Conservation (phyloP, 30 jellyfish, hydroid and myxozoan genomes). For the Turritopsis rubra region DNA sequence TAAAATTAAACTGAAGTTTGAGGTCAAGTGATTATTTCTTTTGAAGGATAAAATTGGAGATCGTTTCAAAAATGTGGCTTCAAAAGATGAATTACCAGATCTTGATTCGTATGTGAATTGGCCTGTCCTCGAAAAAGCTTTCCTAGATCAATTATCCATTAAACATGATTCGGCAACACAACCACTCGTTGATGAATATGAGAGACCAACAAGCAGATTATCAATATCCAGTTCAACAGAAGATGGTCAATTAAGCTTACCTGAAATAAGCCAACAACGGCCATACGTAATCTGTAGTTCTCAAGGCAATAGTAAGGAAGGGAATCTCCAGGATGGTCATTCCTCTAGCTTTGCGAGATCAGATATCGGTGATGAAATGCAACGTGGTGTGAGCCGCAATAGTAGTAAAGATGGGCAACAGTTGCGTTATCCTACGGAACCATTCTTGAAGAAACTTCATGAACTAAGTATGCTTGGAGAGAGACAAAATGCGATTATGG, state of each 20-base stretch:
- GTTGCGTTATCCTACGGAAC: conserved; percentile 16
- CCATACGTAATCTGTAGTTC: background rate
- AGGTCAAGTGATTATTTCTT: background rate
- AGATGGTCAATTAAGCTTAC: background rate
- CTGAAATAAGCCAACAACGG: background rate
- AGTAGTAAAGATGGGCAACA: background rate
- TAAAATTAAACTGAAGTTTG: no score
- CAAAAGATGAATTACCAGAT: conserved; percentile 27
- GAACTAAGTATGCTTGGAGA: conserved; percentile 28
- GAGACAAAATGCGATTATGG: conserved; percentile 30
- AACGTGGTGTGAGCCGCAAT: background rate
- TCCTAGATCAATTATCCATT: background rate
- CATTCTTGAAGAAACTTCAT: conserved; percentile 14
- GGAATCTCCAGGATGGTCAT: background rate
- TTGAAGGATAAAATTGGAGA: conserved; percentile 10
- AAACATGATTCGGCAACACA: background rate
- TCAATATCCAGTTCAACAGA: background rate
- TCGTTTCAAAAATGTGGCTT: conserved; percentile 29
- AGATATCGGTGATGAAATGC: background rate
- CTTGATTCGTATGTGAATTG: conserved; percentile 34
- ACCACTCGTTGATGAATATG: background rate
- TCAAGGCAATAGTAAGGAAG: background rate
- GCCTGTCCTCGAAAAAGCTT: conserved; percentile 41
- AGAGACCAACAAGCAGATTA: background rate
- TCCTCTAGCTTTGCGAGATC: background rate